A percentile compares a stretch with the other conserved stretches of the same genome.
These are phyloP conservation scores for Acropora tenuis DNA, from an alignment of 64 coral and sea anemone species.

Conservation along the genomic window DNA sequence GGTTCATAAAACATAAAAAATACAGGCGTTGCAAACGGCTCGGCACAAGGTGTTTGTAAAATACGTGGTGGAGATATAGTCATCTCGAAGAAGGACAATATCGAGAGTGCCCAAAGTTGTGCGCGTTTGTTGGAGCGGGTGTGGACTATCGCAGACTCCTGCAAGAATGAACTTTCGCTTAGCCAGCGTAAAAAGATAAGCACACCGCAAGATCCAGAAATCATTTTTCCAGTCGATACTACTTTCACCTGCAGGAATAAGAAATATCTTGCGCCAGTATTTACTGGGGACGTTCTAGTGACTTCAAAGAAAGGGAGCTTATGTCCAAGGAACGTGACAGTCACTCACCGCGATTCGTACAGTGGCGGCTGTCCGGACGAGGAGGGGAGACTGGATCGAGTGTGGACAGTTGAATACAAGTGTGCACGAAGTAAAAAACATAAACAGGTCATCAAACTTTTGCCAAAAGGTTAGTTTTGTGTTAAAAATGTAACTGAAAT, in stretches of 20 bases:
- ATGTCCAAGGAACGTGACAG: neutral
- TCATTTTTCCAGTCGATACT: constrained; percentile 28
- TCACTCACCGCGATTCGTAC: neutral
- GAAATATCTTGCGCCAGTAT: constrained; percentile 6
- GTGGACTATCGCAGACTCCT: constrained; percentile 38
- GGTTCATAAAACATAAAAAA: no score
- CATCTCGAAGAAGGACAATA: neutral
- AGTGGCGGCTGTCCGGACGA: neutral
- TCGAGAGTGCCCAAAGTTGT: neutral
- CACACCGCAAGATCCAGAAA: neutral
- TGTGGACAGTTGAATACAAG: constrained; percentile 10
- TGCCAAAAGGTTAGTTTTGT: neutral
- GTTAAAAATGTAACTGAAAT: no score
- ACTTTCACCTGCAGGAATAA: constrained; percentile 9
- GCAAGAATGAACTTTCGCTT: neutral
- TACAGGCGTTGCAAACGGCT: no score
- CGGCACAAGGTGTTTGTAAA: no score
- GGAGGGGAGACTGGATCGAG: constrained; percentile 4
- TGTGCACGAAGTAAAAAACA: neutral
- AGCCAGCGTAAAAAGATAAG: constrained; percentile 15
- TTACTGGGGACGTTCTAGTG: neutral
- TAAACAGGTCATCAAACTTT: constrained; percentile 30
- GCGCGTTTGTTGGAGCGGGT: neutral
- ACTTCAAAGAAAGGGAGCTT: neutral
- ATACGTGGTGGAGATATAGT: neutral